phyloP scores from a whole-genome alignment of 2,888 invertebrate genomes.

The Zonitis immaculata region DNA sequence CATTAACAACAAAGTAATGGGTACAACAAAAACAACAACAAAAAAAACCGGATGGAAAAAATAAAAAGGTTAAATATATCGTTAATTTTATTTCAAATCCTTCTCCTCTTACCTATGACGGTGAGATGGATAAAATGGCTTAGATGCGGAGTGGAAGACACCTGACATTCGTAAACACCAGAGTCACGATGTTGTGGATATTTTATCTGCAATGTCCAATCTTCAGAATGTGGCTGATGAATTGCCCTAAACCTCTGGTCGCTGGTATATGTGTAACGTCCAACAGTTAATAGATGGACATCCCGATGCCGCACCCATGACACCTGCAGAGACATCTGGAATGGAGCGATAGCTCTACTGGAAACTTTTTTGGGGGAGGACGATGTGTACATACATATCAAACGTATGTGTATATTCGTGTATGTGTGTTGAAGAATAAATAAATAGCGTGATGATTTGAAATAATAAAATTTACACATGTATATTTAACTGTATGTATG shows the following conservation, averaged over 20 bases:
- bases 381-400: no score
- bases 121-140: slow-evolving; percentile 87
- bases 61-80: no score
- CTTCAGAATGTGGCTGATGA: slow-evolving; percentile 79
- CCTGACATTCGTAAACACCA: slow-evolving; percentile 91
- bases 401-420: no score
- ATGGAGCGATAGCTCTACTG: slow-evolving; percentile 30
- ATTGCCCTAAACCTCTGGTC: slow-evolving; percentile 88
- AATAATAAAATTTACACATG: no score
- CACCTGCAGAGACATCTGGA: slow-evolving; percentile 71
- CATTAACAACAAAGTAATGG: no score
- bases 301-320: slow-evolving; percentile 90
- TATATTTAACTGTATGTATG: no score
- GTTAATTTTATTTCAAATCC: no score
- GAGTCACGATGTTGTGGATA: slow-evolving; percentile 87
- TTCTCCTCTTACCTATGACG: slow-evolving; percentile 91
- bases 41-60: background rate
- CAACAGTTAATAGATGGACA: slow-evolving; percentile 84
- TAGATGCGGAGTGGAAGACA: slow-evolving; percentile 89
- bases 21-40: background rate
- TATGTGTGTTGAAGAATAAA: no score
- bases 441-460: background rate
- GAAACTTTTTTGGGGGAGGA: no score
- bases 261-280: slow-evolving; percentile 85
- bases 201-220: slow-evolving; percentile 90